Evolutionary conservation across 2,888 invertebrate species (phyloP).

Genomic region (Prenolepis imparis): DNA sequence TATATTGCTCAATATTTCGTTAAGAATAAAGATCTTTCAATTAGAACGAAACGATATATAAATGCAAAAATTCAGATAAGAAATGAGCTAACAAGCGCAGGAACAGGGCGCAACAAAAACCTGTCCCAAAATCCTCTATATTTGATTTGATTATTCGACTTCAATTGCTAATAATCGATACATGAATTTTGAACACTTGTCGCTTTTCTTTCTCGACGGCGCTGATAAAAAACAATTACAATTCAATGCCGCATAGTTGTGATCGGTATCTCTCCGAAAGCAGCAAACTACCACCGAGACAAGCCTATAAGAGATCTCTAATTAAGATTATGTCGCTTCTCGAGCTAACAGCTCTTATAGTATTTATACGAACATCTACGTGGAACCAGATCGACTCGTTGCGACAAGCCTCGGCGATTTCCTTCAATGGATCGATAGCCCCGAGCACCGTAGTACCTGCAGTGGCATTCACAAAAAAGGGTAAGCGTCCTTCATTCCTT

Average conservation of each 20-base stretch:
- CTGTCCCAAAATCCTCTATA: too few relatives aligned
- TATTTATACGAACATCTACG: constrained; percentile 90
- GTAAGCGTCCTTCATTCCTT: constrained; percentile 87
- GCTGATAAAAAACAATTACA: constrained; percentile 73
- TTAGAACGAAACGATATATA: too few relatives aligned
- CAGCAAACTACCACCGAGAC: constrained; percentile 92
- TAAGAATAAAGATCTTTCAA: background rate
- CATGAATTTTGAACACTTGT: background rate
- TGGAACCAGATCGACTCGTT: constrained; percentile 92
- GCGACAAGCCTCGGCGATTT: constrained; percentile 90
- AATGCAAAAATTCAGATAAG: too few relatives aligned
- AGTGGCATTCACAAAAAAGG: constrained; percentile 92
- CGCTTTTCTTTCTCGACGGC: background rate
- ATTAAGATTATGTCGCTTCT: background rate
- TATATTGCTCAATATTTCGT: background rate
- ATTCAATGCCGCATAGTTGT: constrained; percentile 89
- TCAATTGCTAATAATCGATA: background rate
- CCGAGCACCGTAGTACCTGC: constrained; percentile 95
- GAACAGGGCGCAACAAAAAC: too few relatives aligned
- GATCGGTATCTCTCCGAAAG: constrained; percentile 89
- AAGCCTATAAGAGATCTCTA: constrained; percentile 88
- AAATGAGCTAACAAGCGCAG: too few relatives aligned
- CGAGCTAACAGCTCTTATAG: constrained; percentile 5
- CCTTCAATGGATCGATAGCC: constrained; percentile 92
- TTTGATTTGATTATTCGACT: background rate